phyloP scores from a whole-genome alignment of 1,140 invertebrate species.

The Drosophila santomea region DNA sequence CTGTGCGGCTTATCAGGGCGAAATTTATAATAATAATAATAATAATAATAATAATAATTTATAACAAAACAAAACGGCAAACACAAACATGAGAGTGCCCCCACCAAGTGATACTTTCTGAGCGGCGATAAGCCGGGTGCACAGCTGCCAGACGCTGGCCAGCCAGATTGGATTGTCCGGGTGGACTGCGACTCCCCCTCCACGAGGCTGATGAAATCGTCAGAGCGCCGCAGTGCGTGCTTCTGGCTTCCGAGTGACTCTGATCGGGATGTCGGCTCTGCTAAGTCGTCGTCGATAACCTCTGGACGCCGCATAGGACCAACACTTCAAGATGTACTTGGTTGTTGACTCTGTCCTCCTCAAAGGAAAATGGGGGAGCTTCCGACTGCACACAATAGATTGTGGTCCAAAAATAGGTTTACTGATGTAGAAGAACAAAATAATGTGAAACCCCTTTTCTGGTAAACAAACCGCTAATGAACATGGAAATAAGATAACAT shows the following conservation, averaged over 20 bases:
- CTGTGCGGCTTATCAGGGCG: slow-evolving; percentile 55
- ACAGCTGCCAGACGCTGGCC: slow-evolving; percentile 41
- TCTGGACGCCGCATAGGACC: slow-evolving; percentile 4
- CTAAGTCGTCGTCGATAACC: slow-evolving; percentile 23
- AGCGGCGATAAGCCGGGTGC: slow-evolving; percentile 32
- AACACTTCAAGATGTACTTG: slow-evolving; percentile 25
- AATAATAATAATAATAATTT: slow-evolving; percentile 54
- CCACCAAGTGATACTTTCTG: slow-evolving; percentile 21
- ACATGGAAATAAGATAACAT: too few species aligned
- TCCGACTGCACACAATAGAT: neutral
- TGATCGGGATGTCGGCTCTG: slow-evolving; percentile 9
- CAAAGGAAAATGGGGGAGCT: slow-evolving; percentile 4
- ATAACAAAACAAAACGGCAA: slow-evolving; percentile 57
- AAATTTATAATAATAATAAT: slow-evolving; percentile 55
- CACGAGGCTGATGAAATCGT: slow-evolving; percentile 55
- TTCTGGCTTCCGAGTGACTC: neutral
- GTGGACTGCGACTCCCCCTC: slow-evolving; percentile 16
- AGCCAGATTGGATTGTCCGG: slow-evolving; percentile 40
- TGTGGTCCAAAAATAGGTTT: neutral
- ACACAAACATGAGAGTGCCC: slow-evolving; percentile 34
- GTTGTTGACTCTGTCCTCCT: slow-evolving; percentile 37
- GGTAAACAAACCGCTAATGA: neutral
- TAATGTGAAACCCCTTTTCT: neutral
- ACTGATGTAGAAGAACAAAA: neutral
- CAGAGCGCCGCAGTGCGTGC: slow-evolving; percentile 31